A percentile compares a stretch with the other conserved stretches of the same genome.
Conservation (phyloP, 2,113 vertebrate genomes). For the Corythornis madagascariensis region DNA sequence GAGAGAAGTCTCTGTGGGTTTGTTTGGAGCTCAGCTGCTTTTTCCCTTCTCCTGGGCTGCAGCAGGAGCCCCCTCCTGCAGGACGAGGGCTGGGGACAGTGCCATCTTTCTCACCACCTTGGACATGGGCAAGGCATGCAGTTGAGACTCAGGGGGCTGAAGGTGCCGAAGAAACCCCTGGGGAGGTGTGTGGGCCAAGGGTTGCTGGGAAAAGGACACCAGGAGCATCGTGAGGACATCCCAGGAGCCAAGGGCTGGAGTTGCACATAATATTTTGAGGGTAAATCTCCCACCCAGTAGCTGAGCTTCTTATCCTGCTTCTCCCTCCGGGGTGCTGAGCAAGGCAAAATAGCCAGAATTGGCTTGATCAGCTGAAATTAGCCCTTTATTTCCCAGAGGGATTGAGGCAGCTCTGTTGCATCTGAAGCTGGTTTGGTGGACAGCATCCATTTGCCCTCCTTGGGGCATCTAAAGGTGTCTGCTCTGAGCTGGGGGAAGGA, state of each 20-base stretch:
- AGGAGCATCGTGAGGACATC: rapidly evolving
- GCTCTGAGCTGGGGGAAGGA: background rate
- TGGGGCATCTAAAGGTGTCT: background rate
- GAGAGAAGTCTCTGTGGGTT: rapidly evolving
- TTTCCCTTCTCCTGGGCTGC: background rate
- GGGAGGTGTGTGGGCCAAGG: rapidly evolving
- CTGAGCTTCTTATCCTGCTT: background rate
- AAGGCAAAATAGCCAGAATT: background rate
- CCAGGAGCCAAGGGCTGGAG: background rate
- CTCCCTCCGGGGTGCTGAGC: background rate
- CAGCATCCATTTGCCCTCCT: rapidly evolving
- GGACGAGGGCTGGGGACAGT: background rate
- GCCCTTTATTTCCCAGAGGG: rapidly evolving
- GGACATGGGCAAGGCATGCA: rapidly evolving
- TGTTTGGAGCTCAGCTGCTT: background rate
- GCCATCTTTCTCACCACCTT: background rate
- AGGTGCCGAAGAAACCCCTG: rapidly evolving
- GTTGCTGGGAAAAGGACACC: background rate
- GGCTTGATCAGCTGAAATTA: rapidly evolving
- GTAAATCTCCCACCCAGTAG: background rate
- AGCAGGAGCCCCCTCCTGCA: background rate
- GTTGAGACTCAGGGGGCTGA: background rate
- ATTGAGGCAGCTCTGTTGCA: rapidly evolving
- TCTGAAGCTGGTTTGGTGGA: background rate
- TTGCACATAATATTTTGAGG: rapidly evolving